Percentiles rank a stretch among this genome's conserved stretches.
Evolutionary conservation across 2,888 invertebrate genomes (phyloP).

Genomic region (Trichopria drosophilae): DNA sequence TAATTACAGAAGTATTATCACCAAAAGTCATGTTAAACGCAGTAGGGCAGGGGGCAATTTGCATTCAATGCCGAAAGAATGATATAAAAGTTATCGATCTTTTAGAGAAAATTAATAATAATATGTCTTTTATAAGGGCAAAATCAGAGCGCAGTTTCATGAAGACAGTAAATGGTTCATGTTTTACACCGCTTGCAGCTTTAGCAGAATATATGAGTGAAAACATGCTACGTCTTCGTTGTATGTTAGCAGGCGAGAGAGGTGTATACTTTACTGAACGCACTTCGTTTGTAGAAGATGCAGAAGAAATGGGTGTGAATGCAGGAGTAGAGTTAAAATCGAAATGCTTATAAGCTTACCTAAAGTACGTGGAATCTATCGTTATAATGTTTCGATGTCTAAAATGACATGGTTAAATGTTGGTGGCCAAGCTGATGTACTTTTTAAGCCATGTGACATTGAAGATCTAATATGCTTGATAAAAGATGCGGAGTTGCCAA

Average conservation of each 20-base stretch:
- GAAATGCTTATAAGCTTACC: constrained; percentile 26
- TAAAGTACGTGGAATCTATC: constrained; percentile 22
- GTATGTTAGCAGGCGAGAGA: constrained; percentile 22
- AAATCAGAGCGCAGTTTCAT: constrained; percentile 25
- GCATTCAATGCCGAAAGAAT: constrained; percentile 22
- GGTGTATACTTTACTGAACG: constrained; percentile 22
- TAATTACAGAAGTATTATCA: constrained; percentile 18
- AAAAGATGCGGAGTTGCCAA: constrained; percentile 20
- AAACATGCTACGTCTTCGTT: constrained; percentile 22
- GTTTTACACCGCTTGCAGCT: constrained; percentile 25
- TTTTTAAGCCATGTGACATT: constrained; percentile 23
- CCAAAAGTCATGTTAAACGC: constrained; percentile 20
- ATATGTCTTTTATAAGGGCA: constrained; percentile 23
- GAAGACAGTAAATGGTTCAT: constrained; percentile 24
- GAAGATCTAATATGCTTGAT: constrained; percentile 25
- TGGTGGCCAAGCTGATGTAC: constrained; percentile 23
- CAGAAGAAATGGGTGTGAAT: constrained; percentile 22
- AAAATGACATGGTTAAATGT: constrained; percentile 18
- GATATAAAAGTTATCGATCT: constrained; percentile 25
- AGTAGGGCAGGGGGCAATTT: constrained; percentile 19
- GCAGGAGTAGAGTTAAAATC: constrained; percentile 24
- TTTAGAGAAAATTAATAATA: constrained; percentile 24
- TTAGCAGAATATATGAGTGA: constrained; percentile 23
- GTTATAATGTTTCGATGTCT: constrained; percentile 18
- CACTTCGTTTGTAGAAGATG: constrained; percentile 25